Base-by-base conservation (phyloP, 1,140 invertebrate genomes). In the Diabrotica virgifera region DNA sequence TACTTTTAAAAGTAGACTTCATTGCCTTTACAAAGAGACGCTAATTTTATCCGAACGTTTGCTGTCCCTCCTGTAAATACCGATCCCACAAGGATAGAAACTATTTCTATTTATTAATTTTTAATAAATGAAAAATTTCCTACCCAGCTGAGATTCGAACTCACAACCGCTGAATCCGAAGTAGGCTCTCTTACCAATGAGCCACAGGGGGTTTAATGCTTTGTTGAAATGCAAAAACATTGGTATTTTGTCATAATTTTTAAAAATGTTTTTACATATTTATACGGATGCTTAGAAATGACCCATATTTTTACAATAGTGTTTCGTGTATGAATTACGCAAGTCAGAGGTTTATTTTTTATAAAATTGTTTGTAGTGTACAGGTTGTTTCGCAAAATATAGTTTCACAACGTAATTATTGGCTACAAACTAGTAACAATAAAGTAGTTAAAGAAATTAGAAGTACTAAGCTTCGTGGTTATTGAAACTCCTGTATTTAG, bases 321-420 rank as follows among this genome's bases (percentile, higher is more conserved):
- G 13, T 59, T 59, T 46, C 50, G 52, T 13, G n/a, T 59, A 40
- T 9, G 13, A 59, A 59, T 59, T 24, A 38, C 38, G 40, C 40
- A 0, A 59, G 40, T 53, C 36, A 54, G 52, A 62, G 35, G 35
- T 62, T 62, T 62, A 62, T 46, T 62, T 62, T 62, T 62, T 62
- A 62, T 62, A 62, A 62, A 37, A 53, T 53, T 54, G 35, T 14
- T 62, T 62, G 51, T 54, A 11, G 7, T 14, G 6, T 10, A 38
- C 10, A 37, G 36, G 38, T 38, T 58, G 56, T 5, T 58, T 58
- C 35, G 37, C 9, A 58, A 46, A 38, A 9, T 12, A 10, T 37
- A 58, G 12, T 37, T 54, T 46, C 40, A 46, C 40, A 6, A 46
- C n/a, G 12, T 51, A 51, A 12, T 1, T 51, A 51, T 11, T 51